Conservation (phyloP, 2,888 invertebrate genomes). For the Phragmatobia fuliginosa region DNA sequence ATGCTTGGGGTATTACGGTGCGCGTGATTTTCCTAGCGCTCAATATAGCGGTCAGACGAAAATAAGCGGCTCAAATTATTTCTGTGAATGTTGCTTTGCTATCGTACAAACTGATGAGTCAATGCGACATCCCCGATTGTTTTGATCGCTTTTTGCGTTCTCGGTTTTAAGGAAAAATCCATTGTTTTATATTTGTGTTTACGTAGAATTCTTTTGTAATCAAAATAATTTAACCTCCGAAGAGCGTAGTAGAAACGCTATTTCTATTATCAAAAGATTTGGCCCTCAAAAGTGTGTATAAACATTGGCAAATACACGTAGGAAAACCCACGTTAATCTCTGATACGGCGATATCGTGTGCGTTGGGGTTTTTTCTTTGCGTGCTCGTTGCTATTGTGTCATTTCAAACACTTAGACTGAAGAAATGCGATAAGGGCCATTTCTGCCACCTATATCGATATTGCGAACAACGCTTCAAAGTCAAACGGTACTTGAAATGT, state of each 20-base stretch:
- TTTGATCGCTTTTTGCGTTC: conserved; percentile 3
- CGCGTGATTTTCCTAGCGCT: conserved; percentile 7
- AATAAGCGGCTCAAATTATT: conserved; percentile 33
- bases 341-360: conserved; percentile 62
- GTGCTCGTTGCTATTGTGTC: not conserved
- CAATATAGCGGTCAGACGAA: conserved; percentile 19
- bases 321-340: conserved; percentile 62
- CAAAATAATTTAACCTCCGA: not conserved
- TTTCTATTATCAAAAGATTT: conserved; percentile 14
- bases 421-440: not conserved
- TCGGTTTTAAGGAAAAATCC: conserved; percentile 14
- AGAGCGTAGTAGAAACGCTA: not conserved
- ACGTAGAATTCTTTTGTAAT: not conserved
- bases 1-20: conserved; percentile 7
- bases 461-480: not conserved
- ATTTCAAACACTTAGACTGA: not conserved
- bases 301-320: conserved; percentile 28
- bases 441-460: not conserved
- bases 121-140: conserved; percentile 8
- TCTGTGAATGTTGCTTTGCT: conserved; percentile 21
- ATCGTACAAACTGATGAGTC: conserved; percentile 14
- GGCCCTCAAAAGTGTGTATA: conserved; percentile 9
- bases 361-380: conserved; percentile 60
- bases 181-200: conserved; percentile 10
- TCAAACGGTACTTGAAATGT: not conserved